Conservation (phyloP, 2,113 vertebrate genomes). For the Pelmatolapia mariae region DNA sequence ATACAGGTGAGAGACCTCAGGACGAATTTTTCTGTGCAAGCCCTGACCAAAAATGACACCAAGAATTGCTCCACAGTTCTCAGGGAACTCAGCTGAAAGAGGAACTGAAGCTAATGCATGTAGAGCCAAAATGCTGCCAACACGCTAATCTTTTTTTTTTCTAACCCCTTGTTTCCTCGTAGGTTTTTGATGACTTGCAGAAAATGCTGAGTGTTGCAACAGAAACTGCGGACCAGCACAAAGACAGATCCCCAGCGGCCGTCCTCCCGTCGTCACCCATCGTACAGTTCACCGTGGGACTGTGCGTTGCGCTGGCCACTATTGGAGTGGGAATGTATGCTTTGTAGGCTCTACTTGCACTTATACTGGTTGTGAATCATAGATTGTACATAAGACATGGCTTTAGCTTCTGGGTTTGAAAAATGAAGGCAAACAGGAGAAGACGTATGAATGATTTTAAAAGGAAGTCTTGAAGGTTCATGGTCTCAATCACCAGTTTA, state of each 20-base stretch:
- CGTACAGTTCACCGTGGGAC: conserved; percentile 47
- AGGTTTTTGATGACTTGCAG: conserved; percentile 76
- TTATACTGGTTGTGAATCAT: background rate
- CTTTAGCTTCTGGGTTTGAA: background rate
- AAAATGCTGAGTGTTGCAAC: conserved; percentile 65
- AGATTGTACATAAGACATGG: background rate
- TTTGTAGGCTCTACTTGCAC: background rate
- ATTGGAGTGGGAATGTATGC: conserved; percentile 53
- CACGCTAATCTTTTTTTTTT: background rate
- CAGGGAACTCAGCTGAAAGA: background rate
- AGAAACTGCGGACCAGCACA: background rate
- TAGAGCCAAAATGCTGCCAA: background rate
- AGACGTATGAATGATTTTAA: background rate
- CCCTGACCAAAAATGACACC: background rate
- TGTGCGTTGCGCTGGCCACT: conserved; percentile 49
- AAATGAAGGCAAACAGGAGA: background rate
- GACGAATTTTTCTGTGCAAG: background rate
- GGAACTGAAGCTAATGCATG: background rate
- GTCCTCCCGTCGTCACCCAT: background rate
- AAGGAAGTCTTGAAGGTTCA: background rate
- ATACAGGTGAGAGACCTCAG: conserved; percentile 66
- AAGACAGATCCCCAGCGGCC: background rate
- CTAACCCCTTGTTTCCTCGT: background rate
- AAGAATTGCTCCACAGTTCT: background rate
- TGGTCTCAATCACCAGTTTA: background rate